These are phyloP conservation scores for Eidolon helvum DNA, from an alignment of 2,113 vertebrate genomes.

Conservation along the genomic window DNA sequence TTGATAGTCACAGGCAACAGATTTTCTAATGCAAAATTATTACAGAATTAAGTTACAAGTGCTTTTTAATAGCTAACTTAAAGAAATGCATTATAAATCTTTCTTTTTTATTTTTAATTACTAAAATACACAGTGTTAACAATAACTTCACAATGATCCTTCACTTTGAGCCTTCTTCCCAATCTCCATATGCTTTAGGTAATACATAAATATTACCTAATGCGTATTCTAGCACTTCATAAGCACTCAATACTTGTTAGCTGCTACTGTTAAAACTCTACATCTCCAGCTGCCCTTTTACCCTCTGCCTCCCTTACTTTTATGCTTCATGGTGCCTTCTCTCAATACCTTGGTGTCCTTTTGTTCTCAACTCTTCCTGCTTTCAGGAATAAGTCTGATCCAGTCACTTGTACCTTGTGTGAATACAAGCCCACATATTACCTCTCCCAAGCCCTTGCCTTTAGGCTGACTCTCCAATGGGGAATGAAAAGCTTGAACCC, in stretches of 20 bases:
- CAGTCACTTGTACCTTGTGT: background rate
- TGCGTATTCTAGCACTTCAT: background rate
- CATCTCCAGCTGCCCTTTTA: background rate
- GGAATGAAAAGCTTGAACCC: background rate
- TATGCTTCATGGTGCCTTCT: background rate
- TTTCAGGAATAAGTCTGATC: background rate
- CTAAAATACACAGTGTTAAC: background rate
- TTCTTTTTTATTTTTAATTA: conserved; percentile 9
- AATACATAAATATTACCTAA: background rate
- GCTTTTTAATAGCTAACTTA: conserved; percentile 67
- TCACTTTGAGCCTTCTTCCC: background rate
- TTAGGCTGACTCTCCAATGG: background rate
- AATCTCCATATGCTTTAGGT: background rate
- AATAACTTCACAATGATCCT: background rate
- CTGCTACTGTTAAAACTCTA: background rate
- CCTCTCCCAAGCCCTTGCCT: background rate
- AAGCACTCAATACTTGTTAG: background rate
- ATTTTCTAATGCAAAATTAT: conserved; percentile 76
- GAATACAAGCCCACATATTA: background rate
- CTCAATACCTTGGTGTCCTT: background rate
- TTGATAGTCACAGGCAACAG: conserved; percentile 63
- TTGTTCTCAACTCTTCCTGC: background rate
- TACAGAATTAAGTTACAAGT: conserved; percentile 69
- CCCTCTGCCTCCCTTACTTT: background rate
- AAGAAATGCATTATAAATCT: conserved; percentile 71